Base-by-base conservation (phyloP, 2,797 vertebrate species). In the Paramormyrops hopkinsi region DNA sequence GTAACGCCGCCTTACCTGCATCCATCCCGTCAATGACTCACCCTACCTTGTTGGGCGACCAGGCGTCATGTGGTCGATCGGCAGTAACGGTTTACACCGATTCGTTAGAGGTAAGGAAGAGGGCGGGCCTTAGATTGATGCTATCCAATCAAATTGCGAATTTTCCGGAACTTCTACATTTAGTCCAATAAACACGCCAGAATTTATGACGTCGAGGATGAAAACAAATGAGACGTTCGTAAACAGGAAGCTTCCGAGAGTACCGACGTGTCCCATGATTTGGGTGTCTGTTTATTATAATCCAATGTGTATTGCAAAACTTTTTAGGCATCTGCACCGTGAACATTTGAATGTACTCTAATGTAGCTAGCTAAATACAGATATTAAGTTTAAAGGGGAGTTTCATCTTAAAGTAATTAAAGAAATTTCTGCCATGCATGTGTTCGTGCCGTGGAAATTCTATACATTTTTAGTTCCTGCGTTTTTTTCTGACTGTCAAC, bases 21-120 rank as follows among this genome's bases (percentile, higher is more conserved):
- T 96, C 96, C 96, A 97, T 97, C 94, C 95, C 96, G 96, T 96
- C 95, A 93, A 91, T 89, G 93, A 90, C 93, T 93, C 94, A 95
- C 94, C 94, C 96, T 94, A 95, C 91, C 95, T 93, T 95, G 95
- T 95, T 96, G 94, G 95, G 93, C 94, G 92, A 94, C 91, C 91
- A 91, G 90, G 79, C 62, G 51, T 54, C 29, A 25, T 37, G 73
- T 90, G 62, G 86, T 96, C 93, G 96, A 96, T 96, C 46, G 90
- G 73, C 91, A 88, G 62, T 85, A 54, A 92, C 54, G 25, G n/a
- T 86, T 29, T 17, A 4, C 50, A 46, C 46, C 8, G 59, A 3
- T 69, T 88, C 79, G 88, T 85, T 88, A 86, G 37, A 89, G 91
- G 92, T 92, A 92, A 88, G 17, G 0, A 1, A 11, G 46, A 17